These are phyloP conservation scores for Alviniconcha strummeri DNA, from an alignment of 2,888 invertebrate genomes.

Conservation along the genomic window DNA sequence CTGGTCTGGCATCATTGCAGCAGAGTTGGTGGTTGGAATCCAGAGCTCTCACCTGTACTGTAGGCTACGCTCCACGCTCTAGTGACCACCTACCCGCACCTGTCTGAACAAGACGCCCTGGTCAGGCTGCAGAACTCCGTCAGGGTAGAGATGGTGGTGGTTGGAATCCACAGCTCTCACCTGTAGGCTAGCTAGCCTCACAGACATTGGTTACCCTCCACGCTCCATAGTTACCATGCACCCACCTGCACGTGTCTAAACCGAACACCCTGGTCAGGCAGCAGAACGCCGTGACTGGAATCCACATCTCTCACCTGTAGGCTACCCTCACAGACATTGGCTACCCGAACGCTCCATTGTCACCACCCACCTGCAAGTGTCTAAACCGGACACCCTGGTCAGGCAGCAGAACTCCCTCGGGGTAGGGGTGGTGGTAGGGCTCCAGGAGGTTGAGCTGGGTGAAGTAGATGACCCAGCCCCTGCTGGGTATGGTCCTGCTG, in stretches of 20 bases:
- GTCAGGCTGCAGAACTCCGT: conserved; percentile 40
- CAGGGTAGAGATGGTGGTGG: conserved; percentile 40
- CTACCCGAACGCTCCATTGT: no score
- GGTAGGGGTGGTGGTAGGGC: conserved; percentile 42
- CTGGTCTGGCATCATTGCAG: no score
- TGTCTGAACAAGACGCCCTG: conserved; percentile 39
- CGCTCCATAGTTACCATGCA: no score
- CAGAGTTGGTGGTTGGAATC: no score
- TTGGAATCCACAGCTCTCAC: no score
- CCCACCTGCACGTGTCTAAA: conserved; percentile 21
- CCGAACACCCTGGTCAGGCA: conserved; percentile 40
- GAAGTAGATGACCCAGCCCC: conserved; percentile 54
- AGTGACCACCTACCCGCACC: no score
- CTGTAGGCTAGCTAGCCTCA: no score
- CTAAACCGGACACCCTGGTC: conserved; percentile 42
- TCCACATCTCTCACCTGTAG: conserved; percentile 23
- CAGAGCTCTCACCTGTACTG: no score
- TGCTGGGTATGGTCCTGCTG: conserved; percentile 38
- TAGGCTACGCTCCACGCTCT: no score
- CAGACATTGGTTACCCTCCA: no score
- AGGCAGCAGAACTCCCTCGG: conserved; percentile 40
- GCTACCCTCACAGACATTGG: no score
- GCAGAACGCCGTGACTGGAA: conserved; percentile 38
- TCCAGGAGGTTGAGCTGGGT: conserved; percentile 45
- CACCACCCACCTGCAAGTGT: conserved; percentile 36